Base-by-base conservation (phyloP, 2,797 vertebrate species). In the Micromesistius poutassou region DNA sequence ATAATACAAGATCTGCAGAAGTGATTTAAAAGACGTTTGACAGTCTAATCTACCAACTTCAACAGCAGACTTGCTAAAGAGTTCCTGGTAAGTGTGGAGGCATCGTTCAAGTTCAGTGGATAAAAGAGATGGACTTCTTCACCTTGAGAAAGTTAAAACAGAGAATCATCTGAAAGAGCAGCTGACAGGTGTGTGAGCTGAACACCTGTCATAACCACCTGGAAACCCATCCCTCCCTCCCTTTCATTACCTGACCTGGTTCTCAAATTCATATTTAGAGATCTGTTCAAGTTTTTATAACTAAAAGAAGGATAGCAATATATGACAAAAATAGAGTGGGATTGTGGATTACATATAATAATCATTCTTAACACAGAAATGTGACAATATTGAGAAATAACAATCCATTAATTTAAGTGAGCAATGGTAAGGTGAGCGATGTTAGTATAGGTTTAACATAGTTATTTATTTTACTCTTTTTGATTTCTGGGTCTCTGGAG, bases 111-210 rank as follows among this genome's bases (percentile, higher is more conserved):
- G 79, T 83, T 74, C 40, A 3, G 3, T 72, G 36, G 72, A 74
- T 72, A 80, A 76, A 83, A 50, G 73, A 16, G 42, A 12, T 68
- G 50, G 71, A 75, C 74, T 78, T 75, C 77, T 78, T 83, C 70
- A 73, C 72, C 46, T 46, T 74, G 31, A 82, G 76, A 76, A 78
- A 76, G 83, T 83, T 50, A 83, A 79, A 68, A 70, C 71, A 81
- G 68, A 78, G 77, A 80, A 25, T 77, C 73, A 70, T 85, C 46
- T 74, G 13, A 74, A 68, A 50, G 77, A 83, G 74, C 93, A 91
- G 82, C 92, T 92, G 89, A 80, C 89, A 90, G 88, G 84, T 90
- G 84, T 90, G 75, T 77, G 80, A 79, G 78, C 81, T 87, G 86
- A 87, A 85, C 36, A 35, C 33, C 33, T 85, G 78, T 85, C 85